Conservation (phyloP, 2,113 vertebrate species). For the Otis tarda region DNA sequence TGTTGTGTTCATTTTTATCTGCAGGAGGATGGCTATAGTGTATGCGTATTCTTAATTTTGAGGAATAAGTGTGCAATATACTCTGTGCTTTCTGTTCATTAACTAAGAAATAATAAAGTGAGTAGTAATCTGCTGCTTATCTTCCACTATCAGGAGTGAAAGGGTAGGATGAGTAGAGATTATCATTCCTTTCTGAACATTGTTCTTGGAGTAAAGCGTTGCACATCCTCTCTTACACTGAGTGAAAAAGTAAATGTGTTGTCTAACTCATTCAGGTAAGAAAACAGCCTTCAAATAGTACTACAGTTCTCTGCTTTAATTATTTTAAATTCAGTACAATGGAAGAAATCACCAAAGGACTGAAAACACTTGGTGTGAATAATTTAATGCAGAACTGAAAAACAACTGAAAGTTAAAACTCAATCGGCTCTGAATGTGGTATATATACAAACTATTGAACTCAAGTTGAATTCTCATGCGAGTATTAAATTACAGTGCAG, state of each 20-base stretch:
- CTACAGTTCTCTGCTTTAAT: background rate
- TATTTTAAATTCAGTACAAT: background rate
- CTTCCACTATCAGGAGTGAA: background rate
- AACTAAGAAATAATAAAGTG: background rate
- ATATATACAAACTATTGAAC: constrained; percentile 45
- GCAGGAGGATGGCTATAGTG: background rate
- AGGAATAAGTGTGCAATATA: background rate
- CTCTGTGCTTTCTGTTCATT: background rate
- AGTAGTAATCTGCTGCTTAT: background rate
- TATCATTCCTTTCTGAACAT: background rate
- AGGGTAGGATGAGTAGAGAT: background rate
- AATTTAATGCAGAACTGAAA: constrained; percentile 38
- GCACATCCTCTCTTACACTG: background rate
- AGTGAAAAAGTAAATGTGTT: background rate
- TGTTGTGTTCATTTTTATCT: background rate
- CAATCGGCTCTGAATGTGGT: background rate
- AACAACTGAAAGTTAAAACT: constrained; percentile 26
- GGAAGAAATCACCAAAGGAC: background rate
- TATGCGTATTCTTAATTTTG: background rate
- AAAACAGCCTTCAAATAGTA: background rate
- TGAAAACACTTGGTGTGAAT: constrained; percentile 24
- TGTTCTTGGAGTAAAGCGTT: background rate
- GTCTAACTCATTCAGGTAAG: background rate
- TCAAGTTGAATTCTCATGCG: constrained; percentile 48
- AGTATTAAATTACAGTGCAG: constrained; percentile 71